Evolutionary conservation across 1,140 invertebrate genomes (phyloP).

Genomic region (Wiebesia pumilae): DNA sequence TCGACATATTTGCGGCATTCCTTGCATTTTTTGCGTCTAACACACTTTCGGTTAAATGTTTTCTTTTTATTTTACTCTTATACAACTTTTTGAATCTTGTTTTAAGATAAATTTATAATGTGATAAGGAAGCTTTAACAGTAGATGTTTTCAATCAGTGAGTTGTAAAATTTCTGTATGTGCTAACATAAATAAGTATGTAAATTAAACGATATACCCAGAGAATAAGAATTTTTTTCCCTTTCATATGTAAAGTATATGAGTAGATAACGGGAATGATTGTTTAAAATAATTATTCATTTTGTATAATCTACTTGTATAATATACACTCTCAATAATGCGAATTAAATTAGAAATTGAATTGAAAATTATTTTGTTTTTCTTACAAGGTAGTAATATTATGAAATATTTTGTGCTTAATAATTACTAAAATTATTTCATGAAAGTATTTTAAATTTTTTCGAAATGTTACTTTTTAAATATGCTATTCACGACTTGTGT

Average conservation of each 20-base stretch:
- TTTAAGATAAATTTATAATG: no score
- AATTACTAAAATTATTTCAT: not conserved
- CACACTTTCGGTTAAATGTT: conserved; percentile 17
- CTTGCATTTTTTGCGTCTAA: conserved; percentile 1
- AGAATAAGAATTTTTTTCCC: not conserved
- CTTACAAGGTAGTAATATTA: no score
- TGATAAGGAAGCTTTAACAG: no score
- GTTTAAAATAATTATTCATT: no score
- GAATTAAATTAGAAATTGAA: no score
- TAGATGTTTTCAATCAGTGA: no score
- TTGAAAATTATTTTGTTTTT: no score
- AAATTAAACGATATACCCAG: not conserved
- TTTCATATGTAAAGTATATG: no score
- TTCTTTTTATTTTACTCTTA: not conserved
- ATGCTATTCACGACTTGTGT: not conserved
- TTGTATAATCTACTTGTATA: no score
- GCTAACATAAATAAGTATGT: not conserved
- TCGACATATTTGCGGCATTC: conserved; percentile 36
- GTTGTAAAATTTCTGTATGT: no score
- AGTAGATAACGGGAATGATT: no score
- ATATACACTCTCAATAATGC: no score
- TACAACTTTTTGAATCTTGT: not conserved
- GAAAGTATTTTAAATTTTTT: not conserved
- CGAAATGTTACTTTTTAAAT: not conserved
- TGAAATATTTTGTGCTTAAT: not conserved